Base-by-base conservation (phyloP, 2,888 invertebrate genomes). In the Seira ritae region DNA sequence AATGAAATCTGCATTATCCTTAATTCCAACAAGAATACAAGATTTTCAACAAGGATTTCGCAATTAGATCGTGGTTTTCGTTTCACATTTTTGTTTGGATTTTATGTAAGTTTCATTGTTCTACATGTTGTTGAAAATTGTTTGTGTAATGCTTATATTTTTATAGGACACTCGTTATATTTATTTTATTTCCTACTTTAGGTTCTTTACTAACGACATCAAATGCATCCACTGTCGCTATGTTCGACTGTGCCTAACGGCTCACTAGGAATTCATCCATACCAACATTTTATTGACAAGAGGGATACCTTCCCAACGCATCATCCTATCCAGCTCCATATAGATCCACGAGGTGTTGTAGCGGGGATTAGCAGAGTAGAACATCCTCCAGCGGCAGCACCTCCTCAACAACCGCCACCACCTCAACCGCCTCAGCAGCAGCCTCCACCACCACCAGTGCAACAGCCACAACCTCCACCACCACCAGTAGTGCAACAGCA, bases 191-290 rank as follows among this genome's bases (percentile, higher is more conserved):
- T 62, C 22, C 15, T 0, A 46, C 37, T 69, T 6, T 17, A 74
- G 80, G 80, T 74, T 73, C 31, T 72, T 55, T 66, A 24, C 23
- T 22, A 50, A 66, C 8, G 72, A 72, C 71, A 62, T 67, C 80
- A 74, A 80, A 80, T 80, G 80, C 80, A 80, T 80, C 80, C 80
- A 46, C 74, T 80, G 65, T 80, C 80, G 66, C 46, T 80, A 80
- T 80, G 80, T 60, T 80, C 80, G 24, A 74, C 80, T 55, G 80
- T 80, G 80, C 80, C 80, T 80, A 80, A 80, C 74, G 80, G 80
- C 80, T 80, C 80, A 62, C 70, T 80, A 69, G 80, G 80, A 20
- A 80, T 80, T 31, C 80, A 80, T 74, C 80, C 60, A 20, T 80
- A 80, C 60, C 80, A 80, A 65, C 80, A 80, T 65, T 80, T 80